Base-by-base conservation (phyloP, 2,888 invertebrate genomes). In the Chaetoderma sp. region DNA sequence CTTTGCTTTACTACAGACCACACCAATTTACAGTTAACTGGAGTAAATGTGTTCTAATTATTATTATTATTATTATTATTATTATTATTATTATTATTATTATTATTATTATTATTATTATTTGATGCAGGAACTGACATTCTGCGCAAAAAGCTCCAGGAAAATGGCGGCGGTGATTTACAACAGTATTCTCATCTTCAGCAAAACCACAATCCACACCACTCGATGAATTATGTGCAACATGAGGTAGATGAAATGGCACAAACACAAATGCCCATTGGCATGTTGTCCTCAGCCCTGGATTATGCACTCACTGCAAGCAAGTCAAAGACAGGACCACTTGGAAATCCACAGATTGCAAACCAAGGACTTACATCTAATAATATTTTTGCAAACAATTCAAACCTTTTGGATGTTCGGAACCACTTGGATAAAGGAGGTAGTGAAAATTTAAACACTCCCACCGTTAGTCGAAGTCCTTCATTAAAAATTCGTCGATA, bases 401-500 rank as follows among this genome's bases (percentile, higher is more conserved):
- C 49, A 4, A 21, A 49, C 16, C 27, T 49, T 21, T 49, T 49
- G 27, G 25, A 27, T 21, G 54, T 54, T n/a, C n/a, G 18, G 13
- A 23, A 32, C 32, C 2, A 54, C 54, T 30, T 28, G 4, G n/a
- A 28, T 23, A 56, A 56, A 13, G 21, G 49, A 13, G 21, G 23
- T 16, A 27, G 23, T 16, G 49, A 49, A 49, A 49, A 49, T 23
- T 25, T 52, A 33, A 33, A 36, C 21, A 39, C 33, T 27, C 21
- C 60, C 13, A 75, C 76, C 30, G 79, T 78, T 63, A 76, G 72
- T 56, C 71, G 81, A 28, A 78, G 79, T 60, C 80, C 80, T 16
- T 80, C 80, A 60, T 74, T 82, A 44, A 80, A 81, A 72, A 78
- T 82, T 45, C 79, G 82, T 65, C 75, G 82, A 16, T 82, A 82